Evolutionary conservation across 2,113 vertebrate genomes (phyloP), one percentile per base, ranked within the genome.

Genomic region (Sceloporus tristichus): DNA sequence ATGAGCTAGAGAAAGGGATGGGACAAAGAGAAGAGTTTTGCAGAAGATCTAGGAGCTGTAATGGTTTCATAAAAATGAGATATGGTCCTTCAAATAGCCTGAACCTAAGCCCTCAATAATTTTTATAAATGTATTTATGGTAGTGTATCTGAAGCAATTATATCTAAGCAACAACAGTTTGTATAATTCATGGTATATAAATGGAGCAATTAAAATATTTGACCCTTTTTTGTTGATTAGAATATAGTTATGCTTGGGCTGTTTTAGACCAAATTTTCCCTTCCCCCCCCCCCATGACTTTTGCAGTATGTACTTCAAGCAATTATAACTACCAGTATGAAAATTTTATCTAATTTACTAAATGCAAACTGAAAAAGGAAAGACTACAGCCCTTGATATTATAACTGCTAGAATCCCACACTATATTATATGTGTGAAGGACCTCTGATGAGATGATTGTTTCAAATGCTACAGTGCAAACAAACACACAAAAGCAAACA

Each of bases 171-270:
- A 84, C 34, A 93, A 90, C 79, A 89, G 90, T 92, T 93, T 91
- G 6, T 77, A 29, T 82, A 86, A 90, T 53, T 93, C 86, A 88
- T 82, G 4, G 82, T n/a, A 66, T 85, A 81, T 89, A 91, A 94
- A 88, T 87, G 23, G 27, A 92, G 62, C 79, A 93, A 95, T 95
- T 94, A 94, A 81, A 84, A 77, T 92, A 87, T 84, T 92, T 87
- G 85, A 89, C 75, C 91, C 94, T 89, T 94, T 94, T 81, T 91
- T 89, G 80, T 90, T 94, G 95, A 95, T 93, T 94, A 88, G 88
- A 93, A 96, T 93, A 96, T 90, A 89, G 66, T 91, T 88, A 79
- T 92, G 79, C 90, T 90, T 91, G 83, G 81, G 25, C 91, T 90
- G 91, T 92, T 96, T 53, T 59, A 86, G 92, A 89, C 34, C 89